Conservation (phyloP, 2,797 vertebrate species). For the Macropodus opercularis region DNA sequence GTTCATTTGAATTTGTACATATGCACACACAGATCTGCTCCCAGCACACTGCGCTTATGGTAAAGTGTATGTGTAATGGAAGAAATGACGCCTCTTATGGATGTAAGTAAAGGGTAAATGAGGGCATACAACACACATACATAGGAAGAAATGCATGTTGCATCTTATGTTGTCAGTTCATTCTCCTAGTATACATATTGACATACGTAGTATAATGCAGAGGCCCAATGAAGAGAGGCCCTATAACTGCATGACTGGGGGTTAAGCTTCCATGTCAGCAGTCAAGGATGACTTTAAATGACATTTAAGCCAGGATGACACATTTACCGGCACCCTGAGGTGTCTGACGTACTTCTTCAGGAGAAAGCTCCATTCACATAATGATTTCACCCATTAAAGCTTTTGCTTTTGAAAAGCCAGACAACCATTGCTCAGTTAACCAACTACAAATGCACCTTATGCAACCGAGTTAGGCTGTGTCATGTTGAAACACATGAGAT, state of each 20-base stretch:
- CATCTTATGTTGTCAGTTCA: no score
- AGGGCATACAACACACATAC: constrained; percentile 32
- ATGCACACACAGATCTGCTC: constrained; percentile 24
- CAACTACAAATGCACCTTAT: constrained; percentile 10
- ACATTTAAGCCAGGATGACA: constrained; percentile 21
- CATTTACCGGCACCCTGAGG: constrained; percentile 19
- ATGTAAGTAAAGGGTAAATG: constrained; percentile 42
- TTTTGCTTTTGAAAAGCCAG: constrained; percentile 1
- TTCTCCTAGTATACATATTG: neutral
- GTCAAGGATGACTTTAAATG: constrained; percentile 37
- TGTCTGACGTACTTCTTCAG: constrained; percentile 18
- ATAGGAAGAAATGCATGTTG: no score
- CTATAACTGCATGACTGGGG: constrained; percentile 22
- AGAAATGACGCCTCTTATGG: constrained; percentile 37
- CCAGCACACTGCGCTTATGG: constrained; percentile 33
- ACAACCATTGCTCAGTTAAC: neutral
- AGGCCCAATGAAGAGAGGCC: constrained; percentile 8
- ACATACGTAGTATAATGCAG: neutral
- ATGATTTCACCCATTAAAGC: constrained; percentile 20
- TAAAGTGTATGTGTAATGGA: constrained; percentile 60
- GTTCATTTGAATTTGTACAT: constrained; percentile 22
- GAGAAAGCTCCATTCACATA: constrained; percentile 35
- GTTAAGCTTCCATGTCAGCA: constrained; percentile 37
- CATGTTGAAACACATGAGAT: constrained; percentile 7
- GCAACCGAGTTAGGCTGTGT: constrained; percentile 7